Base-by-base conservation (phyloP, 2,797 vertebrate genomes). In the Falco columbarius region DNA sequence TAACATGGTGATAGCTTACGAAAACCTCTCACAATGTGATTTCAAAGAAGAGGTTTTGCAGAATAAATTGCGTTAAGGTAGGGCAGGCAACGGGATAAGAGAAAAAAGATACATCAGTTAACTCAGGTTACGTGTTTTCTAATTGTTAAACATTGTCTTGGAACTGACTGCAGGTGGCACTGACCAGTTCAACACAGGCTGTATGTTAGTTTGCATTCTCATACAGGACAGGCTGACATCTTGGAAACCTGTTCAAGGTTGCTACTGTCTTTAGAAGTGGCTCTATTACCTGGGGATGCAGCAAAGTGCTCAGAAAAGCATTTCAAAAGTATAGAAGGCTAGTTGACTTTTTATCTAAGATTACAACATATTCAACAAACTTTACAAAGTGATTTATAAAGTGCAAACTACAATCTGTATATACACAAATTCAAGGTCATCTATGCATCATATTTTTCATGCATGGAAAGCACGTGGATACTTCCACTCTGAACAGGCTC, bases 1-100 rank as follows among this genome's bases (percentile, higher is more conserved):
- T 94, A 94, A 94, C 83, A 89, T 2, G 1, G 58, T 85, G 91
- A 74, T 94, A 96, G 61, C 42, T 82, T 95, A 95, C 74, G 82
- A 86, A 82, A 97, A 90, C 51, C n/a, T 81, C 56, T 86, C 68
- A 79, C 46, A 21, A 29, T 54, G 72, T 51, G 66, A 92, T 86
- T 95, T 93, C 88, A 89, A 75, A 81, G 66, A 66, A 67, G 26
- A 44, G 22, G 30, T 94, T 95, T 81, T 81, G 27, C 72, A 84
- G 55, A 71, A 34, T 90, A 65, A 93, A 86, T 55, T 75, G 74
- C 79, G 61, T 54, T 93, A 82, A 86, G 51, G 36, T 46, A 94
- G 26, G 36, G n/a, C 11, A 62, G 62, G 74, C 49, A 67, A 52
- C 21, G 40, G 40, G 59, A 81, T 42, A 70, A 84, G 47, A 77